Evolutionary conservation across 1,140 invertebrate species (phyloP).

Genomic region (Drosophila dunni): DNA sequence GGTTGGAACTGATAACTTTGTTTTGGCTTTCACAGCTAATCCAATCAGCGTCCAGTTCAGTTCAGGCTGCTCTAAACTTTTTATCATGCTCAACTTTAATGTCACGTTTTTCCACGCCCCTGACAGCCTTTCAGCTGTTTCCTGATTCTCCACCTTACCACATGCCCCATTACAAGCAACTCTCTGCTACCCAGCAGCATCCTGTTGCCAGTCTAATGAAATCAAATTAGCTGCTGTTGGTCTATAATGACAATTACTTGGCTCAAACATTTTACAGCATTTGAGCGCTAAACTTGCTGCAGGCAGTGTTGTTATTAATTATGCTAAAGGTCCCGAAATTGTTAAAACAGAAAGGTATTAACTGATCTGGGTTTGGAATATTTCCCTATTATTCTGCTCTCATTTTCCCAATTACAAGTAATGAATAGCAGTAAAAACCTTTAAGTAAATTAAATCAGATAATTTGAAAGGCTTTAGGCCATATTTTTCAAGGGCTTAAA

Average conservation of each 20-base stretch:
- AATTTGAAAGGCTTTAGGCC: no score
- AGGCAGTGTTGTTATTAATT: no score
- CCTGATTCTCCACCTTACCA: neutral
- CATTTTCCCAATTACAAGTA: no score
- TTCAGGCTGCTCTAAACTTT: constrained; percentile 26
- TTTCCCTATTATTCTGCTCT: no score
- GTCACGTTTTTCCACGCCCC: constrained; percentile 7
- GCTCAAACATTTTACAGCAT: neutral
- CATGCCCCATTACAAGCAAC: no score
- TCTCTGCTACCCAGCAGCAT: neutral
- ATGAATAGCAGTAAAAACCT: no score
- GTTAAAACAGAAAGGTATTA: no score
- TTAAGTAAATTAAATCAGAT: no score
- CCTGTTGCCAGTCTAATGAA: constrained; percentile 25
- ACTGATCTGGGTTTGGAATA: no score
- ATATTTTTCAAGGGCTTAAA: no score
- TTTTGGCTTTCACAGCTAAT: constrained; percentile 26
- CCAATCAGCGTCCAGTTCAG: constrained; percentile 9
- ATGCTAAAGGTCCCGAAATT: no score
- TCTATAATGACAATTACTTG: constrained; percentile 29
- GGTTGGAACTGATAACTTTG: constrained; percentile 36
- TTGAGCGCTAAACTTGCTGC: neutral
- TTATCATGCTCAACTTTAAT: constrained; percentile 36
- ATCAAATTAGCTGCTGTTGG: constrained; percentile 39
- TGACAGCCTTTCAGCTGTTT: constrained; percentile 4